phyloP scores from a whole-genome alignment of 2,888 invertebrate genomes.

The Cantharis rufa region DNA sequence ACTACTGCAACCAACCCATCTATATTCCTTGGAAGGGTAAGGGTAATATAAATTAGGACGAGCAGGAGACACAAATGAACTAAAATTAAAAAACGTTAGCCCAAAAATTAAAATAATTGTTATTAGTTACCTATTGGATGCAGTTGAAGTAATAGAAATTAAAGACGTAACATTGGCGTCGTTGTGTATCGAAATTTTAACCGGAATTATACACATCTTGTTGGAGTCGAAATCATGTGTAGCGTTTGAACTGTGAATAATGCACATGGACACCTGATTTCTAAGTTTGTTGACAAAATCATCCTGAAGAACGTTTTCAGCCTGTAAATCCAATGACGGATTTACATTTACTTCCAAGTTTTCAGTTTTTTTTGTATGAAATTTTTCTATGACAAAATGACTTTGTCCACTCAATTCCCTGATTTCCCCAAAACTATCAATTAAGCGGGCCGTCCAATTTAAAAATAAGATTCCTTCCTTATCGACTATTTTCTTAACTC shows the following conservation, averaged over 20 bases:
- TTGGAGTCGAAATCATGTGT: constrained; percentile 66
- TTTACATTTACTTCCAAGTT: constrained; percentile 57
- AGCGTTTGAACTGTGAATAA: constrained; percentile 61
- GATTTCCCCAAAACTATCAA: constrained; percentile 60
- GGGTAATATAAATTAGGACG: constrained; percentile 40
- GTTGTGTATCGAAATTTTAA: constrained; percentile 69
- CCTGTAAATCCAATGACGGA: constrained; percentile 38
- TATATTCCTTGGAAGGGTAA: constrained; percentile 49
- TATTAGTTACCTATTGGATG: constrained; percentile 60
- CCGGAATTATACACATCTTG: constrained; percentile 69
- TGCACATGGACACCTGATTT: constrained; percentile 29
- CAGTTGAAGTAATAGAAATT: constrained; percentile 66
- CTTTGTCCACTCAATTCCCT: constrained; percentile 71
- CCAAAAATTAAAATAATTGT: constrained; percentile 3
- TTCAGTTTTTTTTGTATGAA: constrained; percentile 48
- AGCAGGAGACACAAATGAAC: constrained; percentile 14
- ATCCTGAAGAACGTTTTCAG: constrained; percentile 40
- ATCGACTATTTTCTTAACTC: constrained; percentile 10
- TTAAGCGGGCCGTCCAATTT: constrained; percentile 51
- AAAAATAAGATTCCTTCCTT: constrained; percentile 49
- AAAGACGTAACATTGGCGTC: constrained; percentile 62
- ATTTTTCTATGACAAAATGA: constrained; percentile 58
- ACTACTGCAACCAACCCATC: constrained; percentile 51
- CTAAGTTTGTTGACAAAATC: constrained; percentile 35
- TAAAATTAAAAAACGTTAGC: constrained; percentile 21